Conservation (phyloP, 2,797 vertebrate species). For the Sebastes umbrosus region DNA sequence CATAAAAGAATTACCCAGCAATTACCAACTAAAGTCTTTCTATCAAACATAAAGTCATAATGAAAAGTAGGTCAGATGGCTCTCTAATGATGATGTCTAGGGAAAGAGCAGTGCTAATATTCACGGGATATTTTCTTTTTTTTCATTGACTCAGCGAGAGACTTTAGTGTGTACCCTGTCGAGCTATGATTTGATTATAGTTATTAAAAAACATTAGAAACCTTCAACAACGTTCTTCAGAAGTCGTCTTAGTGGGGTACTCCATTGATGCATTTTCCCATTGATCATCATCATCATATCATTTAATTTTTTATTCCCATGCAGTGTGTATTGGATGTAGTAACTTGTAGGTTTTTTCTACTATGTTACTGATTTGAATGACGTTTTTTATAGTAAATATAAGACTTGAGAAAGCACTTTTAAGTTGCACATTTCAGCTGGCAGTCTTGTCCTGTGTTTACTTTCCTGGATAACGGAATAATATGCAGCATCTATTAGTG, state of each 20-base stretch:
- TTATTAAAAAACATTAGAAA: not conserved
- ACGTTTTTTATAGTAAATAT: not conserved
- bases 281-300: not conserved
- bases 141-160: not conserved
- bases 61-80: conserved; percentile 38
- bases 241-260: not conserved
- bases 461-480: not conserved
- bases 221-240: not conserved
- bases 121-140: not conserved
- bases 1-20: conserved; percentile 27
- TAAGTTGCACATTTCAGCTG: not conserved
- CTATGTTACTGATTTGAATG: not conserved
- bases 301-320: not conserved
- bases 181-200: not conserved
- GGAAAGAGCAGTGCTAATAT: conserved; percentile 22
- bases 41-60: conserved; percentile 4
- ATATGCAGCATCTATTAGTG: conserved; percentile 7
- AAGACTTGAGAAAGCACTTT: not conserved
- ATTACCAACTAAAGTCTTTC: conserved; percentile 25
- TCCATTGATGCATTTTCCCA: not conserved
- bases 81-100: conserved; percentile 10
- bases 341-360: not conserved
- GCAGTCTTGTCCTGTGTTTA: conserved; percentile 6
- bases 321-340: not conserved
- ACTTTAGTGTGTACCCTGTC: not conserved